Percentiles rank a stretch among this genome's conserved stretches.
phyloP scores from a whole-genome alignment of 2,113 vertebrate species.

The Synodontis membranacea region DNA sequence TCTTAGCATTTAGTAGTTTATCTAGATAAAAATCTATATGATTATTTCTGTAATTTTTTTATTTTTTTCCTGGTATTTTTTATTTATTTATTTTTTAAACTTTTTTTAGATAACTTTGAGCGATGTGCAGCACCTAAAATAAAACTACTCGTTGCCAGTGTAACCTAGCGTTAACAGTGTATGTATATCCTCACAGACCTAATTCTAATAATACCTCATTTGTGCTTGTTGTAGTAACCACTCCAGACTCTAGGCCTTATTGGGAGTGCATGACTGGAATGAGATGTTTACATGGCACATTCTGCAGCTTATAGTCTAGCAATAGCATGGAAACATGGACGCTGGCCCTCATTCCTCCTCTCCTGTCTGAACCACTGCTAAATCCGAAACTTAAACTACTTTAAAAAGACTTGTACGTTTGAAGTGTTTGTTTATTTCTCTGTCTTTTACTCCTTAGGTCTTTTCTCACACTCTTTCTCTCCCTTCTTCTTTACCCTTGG shows the following conservation, averaged over 20 bases:
- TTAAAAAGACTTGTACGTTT: not conserved
- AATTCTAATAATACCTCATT: slow-evolving; percentile 21
- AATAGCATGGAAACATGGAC: slow-evolving; percentile 43
- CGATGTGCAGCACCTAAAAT: not conserved
- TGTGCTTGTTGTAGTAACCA: slow-evolving; percentile 27
- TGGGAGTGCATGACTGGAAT: slow-evolving; percentile 28
- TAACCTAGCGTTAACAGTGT: not conserved
- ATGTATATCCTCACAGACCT: not conserved
- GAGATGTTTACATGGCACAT: slow-evolving; percentile 40
- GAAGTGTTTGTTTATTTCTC: slow-evolving; percentile 23
- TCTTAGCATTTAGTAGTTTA: not conserved
- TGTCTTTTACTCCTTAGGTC: not conserved
- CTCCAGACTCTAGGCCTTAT: slow-evolving; percentile 24
- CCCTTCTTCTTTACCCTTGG: slow-evolving; percentile 1
- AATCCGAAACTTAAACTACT: not conserved
- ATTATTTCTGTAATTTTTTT: not conserved
- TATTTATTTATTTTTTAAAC: not conserved
- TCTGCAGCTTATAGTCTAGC: slow-evolving; percentile 34
- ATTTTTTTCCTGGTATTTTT: not conserved
- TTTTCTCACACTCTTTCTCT: not conserved
- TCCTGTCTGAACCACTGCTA: not conserved
- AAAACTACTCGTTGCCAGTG: not conserved
- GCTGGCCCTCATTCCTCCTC: not conserved
- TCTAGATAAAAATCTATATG: not conserved
- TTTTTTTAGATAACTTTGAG: not conserved